These are phyloP conservation scores for Garra rufa DNA, from an alignment of 2,113 vertebrate species.

Conservation along the genomic window DNA sequence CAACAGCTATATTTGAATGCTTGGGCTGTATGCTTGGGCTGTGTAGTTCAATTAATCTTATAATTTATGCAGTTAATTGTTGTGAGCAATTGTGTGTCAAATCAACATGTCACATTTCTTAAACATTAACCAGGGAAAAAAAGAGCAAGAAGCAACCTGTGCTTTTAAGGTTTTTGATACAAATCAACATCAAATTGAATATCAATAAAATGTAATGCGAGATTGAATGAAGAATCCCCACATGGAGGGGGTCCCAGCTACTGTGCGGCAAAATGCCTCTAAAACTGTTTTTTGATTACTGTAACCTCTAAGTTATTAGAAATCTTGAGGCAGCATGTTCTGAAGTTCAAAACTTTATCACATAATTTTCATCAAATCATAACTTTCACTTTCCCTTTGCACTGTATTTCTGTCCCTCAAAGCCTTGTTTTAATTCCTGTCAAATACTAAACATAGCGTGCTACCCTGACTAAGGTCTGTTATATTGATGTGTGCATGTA, in stretches of 20 bases:
- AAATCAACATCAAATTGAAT: neutral
- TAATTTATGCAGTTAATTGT: neutral
- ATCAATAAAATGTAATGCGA: neutral
- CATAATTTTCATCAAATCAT: too few relatives aligned
- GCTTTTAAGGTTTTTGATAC: neutral
- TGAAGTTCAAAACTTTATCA: neutral
- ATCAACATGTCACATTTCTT: neutral
- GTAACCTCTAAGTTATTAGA: too few relatives aligned
- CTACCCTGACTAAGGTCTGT: neutral
- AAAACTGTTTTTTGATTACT: too few relatives aligned
- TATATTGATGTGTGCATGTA: neutral
- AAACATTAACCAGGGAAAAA: neutral
- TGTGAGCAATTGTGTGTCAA: neutral
- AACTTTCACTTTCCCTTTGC: too few relatives aligned
- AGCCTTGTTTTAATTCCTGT: neutral
- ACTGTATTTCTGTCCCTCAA: neutral
- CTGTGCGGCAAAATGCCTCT: too few relatives aligned
- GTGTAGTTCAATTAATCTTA: neutral
- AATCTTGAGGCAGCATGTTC: too few relatives aligned
- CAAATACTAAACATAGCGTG: neutral
- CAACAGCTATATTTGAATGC: neutral
- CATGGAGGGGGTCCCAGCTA: too few relatives aligned
- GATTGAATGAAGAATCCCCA: too few relatives aligned
- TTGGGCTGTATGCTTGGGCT: neutral
- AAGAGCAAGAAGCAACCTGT: neutral